Percentiles rank a stretch among this genome's conserved stretches.
These are phyloP conservation scores for Cantharis rustica DNA, from an alignment of 2,888 invertebrate species.

Conservation along the genomic window DNA sequence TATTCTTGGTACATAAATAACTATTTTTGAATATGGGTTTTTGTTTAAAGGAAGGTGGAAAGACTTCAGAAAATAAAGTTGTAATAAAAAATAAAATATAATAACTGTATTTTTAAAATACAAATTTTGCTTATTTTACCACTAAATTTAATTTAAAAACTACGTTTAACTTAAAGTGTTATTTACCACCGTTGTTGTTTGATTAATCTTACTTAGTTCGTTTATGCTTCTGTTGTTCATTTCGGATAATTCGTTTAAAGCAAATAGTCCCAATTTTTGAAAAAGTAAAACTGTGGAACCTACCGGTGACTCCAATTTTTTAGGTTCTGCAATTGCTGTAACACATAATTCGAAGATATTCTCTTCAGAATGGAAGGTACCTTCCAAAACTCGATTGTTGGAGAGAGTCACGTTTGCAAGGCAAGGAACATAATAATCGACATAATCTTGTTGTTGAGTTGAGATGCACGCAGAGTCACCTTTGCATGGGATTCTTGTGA, in stretches of 20 bases:
- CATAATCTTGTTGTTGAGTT: constrained; percentile 36
- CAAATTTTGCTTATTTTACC: background rate
- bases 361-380: no score
- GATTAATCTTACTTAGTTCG: background rate
- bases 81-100: no score
- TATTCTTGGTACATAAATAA: no score
- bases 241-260: background rate
- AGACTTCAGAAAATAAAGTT: no score
- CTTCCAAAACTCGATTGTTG: background rate
- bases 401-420: background rate
- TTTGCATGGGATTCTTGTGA: background rate
- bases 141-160: background rate
- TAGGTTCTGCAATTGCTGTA: background rate
- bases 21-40: no score
- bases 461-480: constrained; percentile 13
- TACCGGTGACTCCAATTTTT: constrained; percentile 5
- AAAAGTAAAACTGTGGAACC: background rate
- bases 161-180: background rate
- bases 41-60: no score
- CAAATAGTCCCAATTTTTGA: background rate
- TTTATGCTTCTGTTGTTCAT: background rate
- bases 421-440: background rate
- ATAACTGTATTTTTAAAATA: no score
- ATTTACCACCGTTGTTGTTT: background rate
- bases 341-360: background rate